phyloP scores from a whole-genome alignment of 2,797 vertebrate genomes.

The Tragopan temminckii region DNA sequence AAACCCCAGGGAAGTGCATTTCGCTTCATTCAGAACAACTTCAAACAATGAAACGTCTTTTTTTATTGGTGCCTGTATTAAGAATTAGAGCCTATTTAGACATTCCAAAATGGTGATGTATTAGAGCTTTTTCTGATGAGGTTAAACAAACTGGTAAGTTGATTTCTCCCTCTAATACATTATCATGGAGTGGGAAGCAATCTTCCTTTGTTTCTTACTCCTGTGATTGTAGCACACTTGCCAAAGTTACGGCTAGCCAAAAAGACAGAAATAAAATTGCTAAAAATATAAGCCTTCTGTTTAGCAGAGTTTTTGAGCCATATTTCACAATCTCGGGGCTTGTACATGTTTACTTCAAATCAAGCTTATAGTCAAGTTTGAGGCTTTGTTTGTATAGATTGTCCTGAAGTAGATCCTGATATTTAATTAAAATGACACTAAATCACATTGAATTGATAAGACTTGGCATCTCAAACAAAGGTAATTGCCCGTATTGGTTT shows the following conservation, averaged over 20 bases:
- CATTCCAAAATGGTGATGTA: conserved; percentile 64
- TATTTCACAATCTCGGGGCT: conserved; percentile 78
- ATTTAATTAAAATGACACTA: conserved; percentile 88
- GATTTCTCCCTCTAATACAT: conserved; percentile 75
- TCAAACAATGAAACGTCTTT: conserved; percentile 62
- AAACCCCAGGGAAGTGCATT: conserved; percentile 72
- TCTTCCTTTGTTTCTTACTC: conserved; percentile 84
- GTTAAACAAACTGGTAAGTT: conserved; percentile 69
- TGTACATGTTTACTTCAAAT: conserved; percentile 82
- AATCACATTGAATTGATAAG: conserved; percentile 87
- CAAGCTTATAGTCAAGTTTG: conserved; percentile 83
- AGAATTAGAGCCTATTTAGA: conserved; percentile 69
- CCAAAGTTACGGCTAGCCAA: conserved; percentile 85
- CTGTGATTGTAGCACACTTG: conserved; percentile 80
- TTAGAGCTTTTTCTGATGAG: conserved; percentile 58
- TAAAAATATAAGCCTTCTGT: conserved; percentile 85
- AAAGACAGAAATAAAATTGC: conserved; percentile 82
- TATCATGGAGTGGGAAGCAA: conserved; percentile 77
- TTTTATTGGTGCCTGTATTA: conserved; percentile 67
- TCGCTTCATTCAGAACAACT: conserved; percentile 73
- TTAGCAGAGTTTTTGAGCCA: conserved; percentile 81
- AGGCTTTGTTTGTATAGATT: conserved; percentile 85
- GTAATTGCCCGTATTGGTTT: conserved; percentile 88
- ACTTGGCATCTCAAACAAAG: conserved; percentile 87
- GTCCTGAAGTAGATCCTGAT: conserved; percentile 85